These are phyloP conservation scores for Allophyes oxyacanthae DNA, from an alignment of 2,888 invertebrate genomes.

Conservation along the genomic window DNA sequence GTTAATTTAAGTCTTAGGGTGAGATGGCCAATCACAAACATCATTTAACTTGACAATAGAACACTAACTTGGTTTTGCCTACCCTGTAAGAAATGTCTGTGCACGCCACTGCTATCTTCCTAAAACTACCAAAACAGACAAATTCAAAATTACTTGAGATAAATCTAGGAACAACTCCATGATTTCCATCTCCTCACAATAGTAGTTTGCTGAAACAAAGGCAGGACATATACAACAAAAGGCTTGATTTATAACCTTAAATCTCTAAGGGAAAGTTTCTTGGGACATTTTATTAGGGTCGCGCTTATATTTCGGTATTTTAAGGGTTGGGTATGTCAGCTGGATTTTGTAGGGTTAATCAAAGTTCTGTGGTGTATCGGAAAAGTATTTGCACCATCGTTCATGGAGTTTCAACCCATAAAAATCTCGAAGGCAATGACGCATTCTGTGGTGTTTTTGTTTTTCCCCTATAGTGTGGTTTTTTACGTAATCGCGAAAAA, in stretches of 20 bases:
- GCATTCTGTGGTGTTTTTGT: too few species aligned
- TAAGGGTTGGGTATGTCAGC: conserved; percentile 2
- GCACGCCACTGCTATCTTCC: too few species aligned
- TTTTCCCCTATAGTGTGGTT: too few species aligned
- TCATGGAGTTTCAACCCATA: neutral
- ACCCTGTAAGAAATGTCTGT: too few species aligned
- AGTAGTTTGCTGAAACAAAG: conserved; percentile 27
- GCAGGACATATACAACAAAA: conserved; percentile 44
- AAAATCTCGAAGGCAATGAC: too few species aligned
- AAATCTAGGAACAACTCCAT: neutral
- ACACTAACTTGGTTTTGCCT: too few species aligned
- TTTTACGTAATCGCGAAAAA: too few species aligned
- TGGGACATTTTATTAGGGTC: conserved; percentile 47
- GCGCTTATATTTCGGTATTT: conserved; percentile 34
- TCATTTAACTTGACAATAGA: too few species aligned
- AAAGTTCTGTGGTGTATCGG: conserved; percentile 26
- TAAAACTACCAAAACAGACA: too few species aligned
- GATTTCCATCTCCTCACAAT: conserved; percentile 14
- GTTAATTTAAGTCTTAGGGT: too few species aligned
- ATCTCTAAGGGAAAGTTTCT: conserved; percentile 36
- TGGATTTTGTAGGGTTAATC: conserved; percentile 23
- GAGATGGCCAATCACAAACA: too few species aligned
- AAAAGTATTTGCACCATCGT: conserved; percentile 6
- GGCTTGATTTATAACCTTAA: conserved; percentile 51
- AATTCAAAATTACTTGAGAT: neutral